phyloP scores from a whole-genome alignment of 2,888 invertebrate genomes.

The Leptinotarsa haldemani region DNA sequence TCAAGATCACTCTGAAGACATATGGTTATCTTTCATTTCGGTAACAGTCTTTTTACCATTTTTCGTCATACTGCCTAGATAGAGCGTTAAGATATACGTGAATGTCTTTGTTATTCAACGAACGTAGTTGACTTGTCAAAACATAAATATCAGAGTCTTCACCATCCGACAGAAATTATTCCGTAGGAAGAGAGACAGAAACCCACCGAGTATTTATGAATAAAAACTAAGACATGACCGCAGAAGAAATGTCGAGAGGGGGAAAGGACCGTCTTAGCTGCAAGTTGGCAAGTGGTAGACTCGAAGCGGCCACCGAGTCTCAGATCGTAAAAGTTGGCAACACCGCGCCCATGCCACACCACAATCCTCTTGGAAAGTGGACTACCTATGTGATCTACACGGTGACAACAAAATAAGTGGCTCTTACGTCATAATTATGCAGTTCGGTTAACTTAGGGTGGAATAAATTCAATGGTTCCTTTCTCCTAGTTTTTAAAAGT shows the following conservation, averaged over 20 bases:
- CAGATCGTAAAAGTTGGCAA: slow-evolving; percentile 28
- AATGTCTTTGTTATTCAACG: slow-evolving; percentile 43
- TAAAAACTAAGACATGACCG: slow-evolving; percentile 35
- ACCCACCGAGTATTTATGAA: slow-evolving; percentile 25
- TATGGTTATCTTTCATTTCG: slow-evolving; percentile 27
- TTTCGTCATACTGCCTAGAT: slow-evolving; percentile 39
- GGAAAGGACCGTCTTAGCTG: slow-evolving; percentile 29
- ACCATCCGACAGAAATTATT: slow-evolving; percentile 29
- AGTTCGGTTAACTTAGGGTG: neutral
- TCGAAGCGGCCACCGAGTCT: slow-evolving; percentile 30
- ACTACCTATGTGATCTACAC: slow-evolving; percentile 33
- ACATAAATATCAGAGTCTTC: slow-evolving; percentile 34
- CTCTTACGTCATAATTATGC: neutral
- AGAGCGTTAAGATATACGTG: slow-evolving; percentile 38
- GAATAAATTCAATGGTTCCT: too few species aligned
- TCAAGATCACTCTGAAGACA: slow-evolving; percentile 11
- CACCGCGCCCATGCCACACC: slow-evolving; percentile 39
- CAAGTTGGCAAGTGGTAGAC: slow-evolving; percentile 26
- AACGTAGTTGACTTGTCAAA: slow-evolving; percentile 37
- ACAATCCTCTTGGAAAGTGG: slow-evolving; percentile 40
- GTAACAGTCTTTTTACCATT: slow-evolving; percentile 17
- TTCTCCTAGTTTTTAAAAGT: too few species aligned
- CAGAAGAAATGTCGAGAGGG: slow-evolving; percentile 15
- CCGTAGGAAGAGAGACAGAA: slow-evolving; percentile 23
- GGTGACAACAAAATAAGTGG: slow-evolving; percentile 26